Evolutionary conservation across 2,797 vertebrate genomes (phyloP).

Genomic region (Orientallactaga sibirica): DNA sequence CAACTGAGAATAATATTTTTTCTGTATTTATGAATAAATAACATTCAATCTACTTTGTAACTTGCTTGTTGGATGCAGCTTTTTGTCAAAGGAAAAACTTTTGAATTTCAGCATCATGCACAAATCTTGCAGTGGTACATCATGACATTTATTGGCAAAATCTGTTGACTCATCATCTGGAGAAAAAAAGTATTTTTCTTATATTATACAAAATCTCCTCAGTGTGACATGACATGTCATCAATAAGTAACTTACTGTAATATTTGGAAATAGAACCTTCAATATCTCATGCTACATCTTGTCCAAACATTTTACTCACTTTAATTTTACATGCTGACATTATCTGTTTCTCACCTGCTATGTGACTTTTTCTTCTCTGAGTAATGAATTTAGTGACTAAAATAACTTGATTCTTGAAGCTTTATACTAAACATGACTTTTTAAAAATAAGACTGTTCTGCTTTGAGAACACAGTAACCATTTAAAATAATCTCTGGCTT

Average conservation of each 20-base stretch:
- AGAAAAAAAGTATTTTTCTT: constrained; percentile 30
- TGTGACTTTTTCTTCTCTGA: not conserved
- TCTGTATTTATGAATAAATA: constrained; percentile 21
- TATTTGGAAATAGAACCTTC: not conserved
- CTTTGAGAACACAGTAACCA: not conserved
- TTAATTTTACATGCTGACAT: constrained; percentile 45
- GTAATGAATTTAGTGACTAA: constrained; percentile 34
- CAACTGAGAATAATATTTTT: not conserved
- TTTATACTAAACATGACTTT: not conserved
- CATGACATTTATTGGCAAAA: constrained; percentile 50
- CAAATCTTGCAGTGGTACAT: not conserved
- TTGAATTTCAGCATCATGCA: constrained; percentile 14
- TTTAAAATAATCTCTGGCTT: not conserved
- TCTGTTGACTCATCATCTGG: constrained; percentile 48
- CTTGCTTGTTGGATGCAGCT: not conserved
- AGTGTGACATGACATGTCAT: not conserved
- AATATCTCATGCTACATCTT: constrained; percentile 4
- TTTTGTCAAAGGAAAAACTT: not conserved
- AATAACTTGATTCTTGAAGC: constrained; percentile 38
- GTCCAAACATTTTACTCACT: constrained; percentile 31
- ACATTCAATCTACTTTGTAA: not conserved
- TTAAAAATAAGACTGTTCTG: constrained; percentile 41
- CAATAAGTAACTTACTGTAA: not conserved
- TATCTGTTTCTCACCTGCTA: constrained; percentile 45
- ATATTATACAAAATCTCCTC: constrained; percentile 23